Base-by-base conservation (phyloP, 1,140 invertebrate genomes). In the Heliconius hewitsoni region DNA sequence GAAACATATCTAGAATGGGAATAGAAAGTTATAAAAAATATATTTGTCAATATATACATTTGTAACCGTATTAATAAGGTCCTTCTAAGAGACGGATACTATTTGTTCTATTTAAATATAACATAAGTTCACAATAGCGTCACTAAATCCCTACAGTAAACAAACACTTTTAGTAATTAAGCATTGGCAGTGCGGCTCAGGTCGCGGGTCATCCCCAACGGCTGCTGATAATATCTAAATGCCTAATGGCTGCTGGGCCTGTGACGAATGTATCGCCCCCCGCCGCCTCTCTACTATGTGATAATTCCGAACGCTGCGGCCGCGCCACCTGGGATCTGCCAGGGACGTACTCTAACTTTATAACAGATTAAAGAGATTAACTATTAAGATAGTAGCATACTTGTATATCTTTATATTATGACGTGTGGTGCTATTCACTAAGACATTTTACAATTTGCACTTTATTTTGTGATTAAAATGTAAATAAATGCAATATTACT, bases 261-360 rank as follows among this genome's bases (percentile, higher is more conserved):
- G 92, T 93, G 93, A 93, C 93, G 93, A 93, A 93, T 93, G 92
- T 93, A 93, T 93, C 81, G 82, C 84, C 85, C 85, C 80, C 83
- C 85, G 72, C 79, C 86, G 75, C 81, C 83, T 86, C 88, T 89
- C 90, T 90, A 93, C 93, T 93, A 93, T 93, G 93, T 94, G 92
- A 94, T 94, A 93, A 94, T 94, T 92, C 92, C 93, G 93, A 94
- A 94, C 93, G 93, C 93, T 94, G 93, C 92, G 93, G 92, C 93
- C 92, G 91, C 89, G 91, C 91, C 93, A 94, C 93, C 93, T 94
- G 93, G 92, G 93, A 94, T 90, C 87, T 85, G 76, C 85, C 90
- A 91, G 93, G 85, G 89, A 50, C 90, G 90, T 80, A 94, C 81
- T 93, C 79, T 46, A 72, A 87, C 23, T 30, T 2, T 66, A 66